Conservation (phyloP, 1,140 invertebrate species). For the Oscheius sp. region DNA sequence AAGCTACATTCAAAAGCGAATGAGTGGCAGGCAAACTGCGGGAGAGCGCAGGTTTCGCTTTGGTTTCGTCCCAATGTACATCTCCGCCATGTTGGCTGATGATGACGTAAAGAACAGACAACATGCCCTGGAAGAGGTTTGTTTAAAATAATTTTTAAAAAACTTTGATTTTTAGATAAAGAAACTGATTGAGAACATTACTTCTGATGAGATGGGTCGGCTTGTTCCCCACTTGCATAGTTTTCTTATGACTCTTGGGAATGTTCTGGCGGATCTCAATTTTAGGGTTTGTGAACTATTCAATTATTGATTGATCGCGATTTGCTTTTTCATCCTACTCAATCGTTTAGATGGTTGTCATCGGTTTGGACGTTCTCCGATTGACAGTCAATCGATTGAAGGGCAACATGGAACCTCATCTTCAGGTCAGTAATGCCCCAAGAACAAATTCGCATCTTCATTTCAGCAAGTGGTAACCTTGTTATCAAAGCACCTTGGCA, state of each 20-base stretch:
- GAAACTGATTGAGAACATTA: slow-evolving; percentile 30
- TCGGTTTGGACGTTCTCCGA: slow-evolving; percentile 33
- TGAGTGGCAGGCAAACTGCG: slow-evolving; percentile 15
- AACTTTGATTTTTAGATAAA: slow-evolving; percentile 22
- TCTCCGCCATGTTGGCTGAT: slow-evolving; percentile 21
- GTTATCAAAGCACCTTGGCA: slow-evolving; percentile 34
- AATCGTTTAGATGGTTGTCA: slow-evolving; percentile 30
- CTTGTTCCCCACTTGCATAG: slow-evolving; percentile 37
- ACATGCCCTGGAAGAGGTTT: slow-evolving; percentile 31
- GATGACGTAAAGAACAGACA: slow-evolving; percentile 30
- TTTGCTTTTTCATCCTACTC: no score
- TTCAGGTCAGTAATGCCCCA: slow-evolving; percentile 9
- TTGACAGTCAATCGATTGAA: slow-evolving; percentile 30
- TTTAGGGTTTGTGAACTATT: slow-evolving; percentile 18
- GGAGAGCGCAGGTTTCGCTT: slow-evolving; percentile 31
- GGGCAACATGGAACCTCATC: slow-evolving; percentile 33
- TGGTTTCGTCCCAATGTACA: slow-evolving; percentile 33
- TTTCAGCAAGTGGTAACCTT: slow-evolving; percentile 37
- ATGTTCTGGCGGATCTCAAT: slow-evolving; percentile 39
- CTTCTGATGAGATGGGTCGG: slow-evolving; percentile 17
- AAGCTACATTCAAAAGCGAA: not conserved
- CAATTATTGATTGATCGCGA: not conserved
- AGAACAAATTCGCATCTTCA: not conserved
- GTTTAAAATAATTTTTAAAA: not conserved
- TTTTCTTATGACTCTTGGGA: slow-evolving; percentile 27